Conservation (phyloP, 2,113 vertebrate genomes). For the Grallaria varia region DNA sequence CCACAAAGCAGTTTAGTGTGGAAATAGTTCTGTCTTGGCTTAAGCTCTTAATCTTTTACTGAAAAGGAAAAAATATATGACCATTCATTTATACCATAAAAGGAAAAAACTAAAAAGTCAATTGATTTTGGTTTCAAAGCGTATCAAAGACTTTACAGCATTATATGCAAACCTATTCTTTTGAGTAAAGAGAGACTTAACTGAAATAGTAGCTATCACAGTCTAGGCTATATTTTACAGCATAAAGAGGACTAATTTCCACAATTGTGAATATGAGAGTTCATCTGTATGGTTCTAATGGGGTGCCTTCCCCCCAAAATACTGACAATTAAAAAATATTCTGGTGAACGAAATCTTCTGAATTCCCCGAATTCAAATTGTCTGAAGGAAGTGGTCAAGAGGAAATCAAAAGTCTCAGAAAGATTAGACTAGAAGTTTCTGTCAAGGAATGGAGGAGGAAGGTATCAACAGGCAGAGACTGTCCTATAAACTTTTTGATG, state of each 20-base stretch:
- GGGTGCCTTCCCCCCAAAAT: background rate
- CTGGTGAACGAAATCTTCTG: background rate
- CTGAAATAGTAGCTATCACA: background rate
- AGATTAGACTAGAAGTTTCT: background rate
- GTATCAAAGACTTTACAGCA: background rate
- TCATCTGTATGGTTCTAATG: background rate
- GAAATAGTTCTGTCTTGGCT: constrained; percentile 78
- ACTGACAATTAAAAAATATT: background rate
- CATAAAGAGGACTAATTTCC: background rate
- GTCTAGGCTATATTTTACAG: background rate
- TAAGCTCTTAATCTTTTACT: constrained; percentile 64
- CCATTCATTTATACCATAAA: constrained; percentile 67
- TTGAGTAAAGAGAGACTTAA: background rate
- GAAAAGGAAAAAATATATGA: constrained; percentile 70
- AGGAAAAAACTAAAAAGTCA: constrained; percentile 55
- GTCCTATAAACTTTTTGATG: background rate
- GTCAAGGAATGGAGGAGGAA: background rate
- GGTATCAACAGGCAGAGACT: background rate
- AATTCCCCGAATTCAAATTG: background rate
- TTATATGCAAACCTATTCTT: background rate
- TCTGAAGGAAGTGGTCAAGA: background rate
- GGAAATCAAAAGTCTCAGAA: background rate
- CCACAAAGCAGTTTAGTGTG: constrained; percentile 69
- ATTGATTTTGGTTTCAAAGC: constrained; percentile 4
- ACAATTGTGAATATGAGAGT: background rate